phyloP scores from a whole-genome alignment of 1,140 invertebrate species.

The Agrypnia vestita region DNA sequence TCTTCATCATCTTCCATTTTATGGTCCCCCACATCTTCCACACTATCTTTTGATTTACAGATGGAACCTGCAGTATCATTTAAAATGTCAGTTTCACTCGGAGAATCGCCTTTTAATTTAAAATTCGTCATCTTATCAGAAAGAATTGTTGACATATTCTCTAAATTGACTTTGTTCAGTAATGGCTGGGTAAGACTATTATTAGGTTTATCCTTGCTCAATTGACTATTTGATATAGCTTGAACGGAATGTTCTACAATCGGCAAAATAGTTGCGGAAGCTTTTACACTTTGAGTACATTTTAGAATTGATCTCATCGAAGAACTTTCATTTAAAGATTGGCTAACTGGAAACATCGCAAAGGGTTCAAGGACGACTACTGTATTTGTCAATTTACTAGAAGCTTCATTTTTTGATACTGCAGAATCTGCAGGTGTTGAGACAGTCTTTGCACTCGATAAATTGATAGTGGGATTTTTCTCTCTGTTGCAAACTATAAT shows the following conservation, averaged over 20 bases:
- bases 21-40: background rate
- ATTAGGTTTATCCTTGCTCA: background rate
- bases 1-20: background rate
- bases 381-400: background rate
- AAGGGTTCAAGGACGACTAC: constrained; percentile 15
- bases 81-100: background rate
- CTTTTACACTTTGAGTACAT: too few relatives aligned
- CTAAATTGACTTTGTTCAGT: background rate
- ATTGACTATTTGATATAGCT: too few relatives aligned
- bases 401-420: background rate
- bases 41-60: too few relatives aligned
- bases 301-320: background rate
- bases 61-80: background rate
- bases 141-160: constrained; percentile 11
- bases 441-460: background rate
- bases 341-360: background rate
- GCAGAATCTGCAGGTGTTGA: background rate
- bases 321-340: background rate
- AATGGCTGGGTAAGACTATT: background rate
- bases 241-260: too few relatives aligned
- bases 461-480: background rate
- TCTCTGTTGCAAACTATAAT: constrained; percentile 31
- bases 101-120: background rate
- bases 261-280: too few relatives aligned
- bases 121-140: background rate